Percentiles rank a stretch among this genome's conserved stretches.
Conservation (phyloP, 2,113 vertebrate species). For the Gymnocephalus cernua region DNA sequence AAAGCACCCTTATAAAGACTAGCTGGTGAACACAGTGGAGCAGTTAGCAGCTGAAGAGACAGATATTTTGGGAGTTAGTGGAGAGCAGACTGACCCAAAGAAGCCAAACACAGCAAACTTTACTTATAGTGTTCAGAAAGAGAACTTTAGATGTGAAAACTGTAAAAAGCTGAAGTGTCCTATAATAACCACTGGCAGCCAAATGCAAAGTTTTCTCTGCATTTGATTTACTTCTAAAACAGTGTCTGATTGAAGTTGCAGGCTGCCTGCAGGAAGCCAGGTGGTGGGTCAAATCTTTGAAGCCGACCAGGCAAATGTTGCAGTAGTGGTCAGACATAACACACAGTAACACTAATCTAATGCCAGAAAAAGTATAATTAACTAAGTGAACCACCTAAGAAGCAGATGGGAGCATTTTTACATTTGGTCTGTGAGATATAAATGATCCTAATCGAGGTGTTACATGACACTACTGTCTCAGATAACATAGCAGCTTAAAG, state of each 20-base stretch:
- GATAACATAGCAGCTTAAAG: not conserved
- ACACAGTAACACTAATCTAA: not conserved
- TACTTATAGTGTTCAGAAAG: not conserved
- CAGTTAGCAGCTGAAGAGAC: not conserved
- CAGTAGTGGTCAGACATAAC: not conserved
- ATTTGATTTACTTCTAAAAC: conserved; percentile 5
- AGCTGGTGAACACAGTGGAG: not conserved
- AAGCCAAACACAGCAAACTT: not conserved
- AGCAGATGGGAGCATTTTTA: conserved; percentile 17
- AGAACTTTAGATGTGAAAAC: not conserved
- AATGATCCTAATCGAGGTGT: not conserved
- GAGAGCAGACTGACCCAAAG: not conserved
- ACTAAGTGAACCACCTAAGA: not conserved
- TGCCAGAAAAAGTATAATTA: conserved; percentile 37
- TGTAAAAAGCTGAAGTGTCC: not conserved
- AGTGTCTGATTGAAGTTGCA: not conserved
- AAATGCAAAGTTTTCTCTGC: not conserved
- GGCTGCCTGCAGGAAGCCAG: not conserved
- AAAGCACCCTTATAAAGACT: no score
- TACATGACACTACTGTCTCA: conserved; percentile 1
- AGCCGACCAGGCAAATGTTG: not conserved
- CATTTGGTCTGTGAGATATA: conserved; percentile 6
- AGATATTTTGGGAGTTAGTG: not conserved
- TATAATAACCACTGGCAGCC: conserved; percentile 28
- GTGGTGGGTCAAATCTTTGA: conserved; percentile 13